Conservation (phyloP, 2,797 vertebrate species). For the Todus mexicanus region DNA sequence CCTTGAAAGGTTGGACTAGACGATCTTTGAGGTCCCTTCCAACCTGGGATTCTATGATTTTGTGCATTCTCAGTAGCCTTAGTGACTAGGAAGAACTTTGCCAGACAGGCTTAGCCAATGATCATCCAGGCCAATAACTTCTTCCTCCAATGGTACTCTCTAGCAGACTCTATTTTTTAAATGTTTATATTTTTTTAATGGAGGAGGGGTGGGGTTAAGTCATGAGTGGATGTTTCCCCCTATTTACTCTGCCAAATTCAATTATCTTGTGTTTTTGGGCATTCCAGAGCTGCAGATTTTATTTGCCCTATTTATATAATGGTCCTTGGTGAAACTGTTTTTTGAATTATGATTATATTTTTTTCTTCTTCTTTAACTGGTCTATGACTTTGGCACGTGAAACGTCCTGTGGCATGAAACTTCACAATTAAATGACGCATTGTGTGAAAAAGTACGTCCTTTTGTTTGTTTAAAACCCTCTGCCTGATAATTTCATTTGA, state of each 20-base stretch:
- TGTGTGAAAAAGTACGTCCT: slow-evolving; percentile 42
- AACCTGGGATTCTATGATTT: too few relatives aligned
- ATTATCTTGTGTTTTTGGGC: neutral
- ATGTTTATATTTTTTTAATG: neutral
- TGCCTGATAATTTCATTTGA: slow-evolving; percentile 32
- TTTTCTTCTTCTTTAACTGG: neutral
- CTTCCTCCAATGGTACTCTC: neutral
- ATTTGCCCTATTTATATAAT: neutral
- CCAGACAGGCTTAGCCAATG: neutral
- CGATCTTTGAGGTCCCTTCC: too few relatives aligned
- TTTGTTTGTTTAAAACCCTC: slow-evolving; percentile 42
- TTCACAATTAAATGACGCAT: neutral
- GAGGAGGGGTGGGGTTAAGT: neutral
- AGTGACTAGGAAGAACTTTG: neutral
- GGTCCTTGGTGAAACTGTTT: neutral
- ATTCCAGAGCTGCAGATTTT: neutral
- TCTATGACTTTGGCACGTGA: neutral
- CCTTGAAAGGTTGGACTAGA: too few relatives aligned
- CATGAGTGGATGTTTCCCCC: neutral
- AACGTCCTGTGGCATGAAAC: slow-evolving; percentile 8
- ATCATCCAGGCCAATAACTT: neutral
- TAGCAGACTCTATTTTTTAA: neutral
- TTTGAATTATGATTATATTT: neutral
- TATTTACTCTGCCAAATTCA: neutral
- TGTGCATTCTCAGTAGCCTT: neutral